These are phyloP conservation scores for Dasyprocta punctata DNA, from an alignment of 2,113 vertebrate genomes.

Conservation along the genomic window DNA sequence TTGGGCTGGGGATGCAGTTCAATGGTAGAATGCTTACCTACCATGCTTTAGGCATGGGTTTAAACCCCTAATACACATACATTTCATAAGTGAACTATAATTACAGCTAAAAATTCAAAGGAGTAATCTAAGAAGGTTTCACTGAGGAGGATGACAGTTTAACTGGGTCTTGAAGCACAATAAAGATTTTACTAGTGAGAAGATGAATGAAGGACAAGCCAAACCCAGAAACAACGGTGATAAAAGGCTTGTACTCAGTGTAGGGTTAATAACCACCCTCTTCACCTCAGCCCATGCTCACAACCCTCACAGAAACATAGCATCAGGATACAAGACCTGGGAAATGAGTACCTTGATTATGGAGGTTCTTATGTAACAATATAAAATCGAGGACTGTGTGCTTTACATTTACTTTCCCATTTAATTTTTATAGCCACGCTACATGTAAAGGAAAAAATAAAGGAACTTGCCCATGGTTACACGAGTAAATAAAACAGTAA, in stretches of 20 bases:
- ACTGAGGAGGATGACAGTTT: background rate
- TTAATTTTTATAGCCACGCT: background rate
- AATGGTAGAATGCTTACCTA: background rate
- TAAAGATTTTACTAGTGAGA: background rate
- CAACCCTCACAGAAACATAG: background rate
- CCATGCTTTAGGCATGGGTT: background rate
- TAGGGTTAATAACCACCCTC: background rate
- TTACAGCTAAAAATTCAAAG: slow-evolving; percentile 1
- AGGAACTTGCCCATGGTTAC: background rate
- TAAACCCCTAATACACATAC: background rate
- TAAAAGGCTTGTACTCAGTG: background rate
- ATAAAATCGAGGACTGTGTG: background rate
- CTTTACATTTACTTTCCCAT: background rate
- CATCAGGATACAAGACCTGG: background rate
- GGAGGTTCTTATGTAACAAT: background rate
- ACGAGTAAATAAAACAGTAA: background rate
- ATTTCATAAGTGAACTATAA: background rate
- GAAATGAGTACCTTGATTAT: background rate
- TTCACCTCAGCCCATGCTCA: background rate
- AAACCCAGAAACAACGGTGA: background rate
- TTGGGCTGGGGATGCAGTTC: background rate
- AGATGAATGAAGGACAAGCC: background rate
- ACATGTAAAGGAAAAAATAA: background rate
- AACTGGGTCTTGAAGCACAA: background rate
- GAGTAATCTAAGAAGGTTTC: background rate